Conservation (phyloP, 2,113 vertebrate genomes). For the Rana temporaria region DNA sequence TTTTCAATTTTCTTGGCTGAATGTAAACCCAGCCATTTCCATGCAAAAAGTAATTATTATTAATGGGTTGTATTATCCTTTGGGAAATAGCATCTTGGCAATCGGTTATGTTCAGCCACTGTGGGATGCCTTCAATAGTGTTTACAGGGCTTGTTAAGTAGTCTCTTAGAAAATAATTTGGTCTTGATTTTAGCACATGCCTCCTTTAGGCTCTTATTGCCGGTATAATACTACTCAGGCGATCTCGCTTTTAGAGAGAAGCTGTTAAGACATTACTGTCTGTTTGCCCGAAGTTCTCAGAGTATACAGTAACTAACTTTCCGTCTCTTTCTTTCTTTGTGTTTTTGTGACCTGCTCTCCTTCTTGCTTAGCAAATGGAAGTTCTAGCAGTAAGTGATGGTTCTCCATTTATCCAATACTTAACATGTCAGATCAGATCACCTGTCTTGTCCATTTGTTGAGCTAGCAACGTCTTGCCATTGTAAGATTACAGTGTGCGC, state of each 20-base stretch:
- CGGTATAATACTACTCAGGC: no score
- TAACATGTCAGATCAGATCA: constrained; percentile 73
- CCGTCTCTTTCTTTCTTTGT: constrained; percentile 82
- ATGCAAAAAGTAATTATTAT: no score
- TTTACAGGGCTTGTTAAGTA: no score
- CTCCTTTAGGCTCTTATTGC: no score
- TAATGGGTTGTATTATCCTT: no score
- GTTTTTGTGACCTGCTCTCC: constrained; percentile 93
- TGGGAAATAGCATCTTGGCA: no score
- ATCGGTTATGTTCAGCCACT: no score
- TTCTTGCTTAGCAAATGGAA: constrained; percentile 99
- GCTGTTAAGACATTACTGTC: constrained; percentile 22
- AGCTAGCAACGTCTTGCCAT: constrained; percentile 66
- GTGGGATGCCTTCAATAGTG: no score
- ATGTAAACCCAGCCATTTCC: no score
- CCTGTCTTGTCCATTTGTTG: constrained; percentile 70
- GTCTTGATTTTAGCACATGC: no score
- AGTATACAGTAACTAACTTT: constrained; percentile 96
- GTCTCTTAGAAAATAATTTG: no score
- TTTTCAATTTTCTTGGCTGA: no score
- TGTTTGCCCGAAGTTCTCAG: constrained; percentile 75
- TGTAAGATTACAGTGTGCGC: constrained; percentile 66
- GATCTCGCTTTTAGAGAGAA: neutral
- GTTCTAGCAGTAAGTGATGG: constrained; percentile 99
- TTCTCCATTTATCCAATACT: constrained; percentile 88